phyloP scores from a whole-genome alignment of 2,797 vertebrate species.

The Sebastes cheni region DNA sequence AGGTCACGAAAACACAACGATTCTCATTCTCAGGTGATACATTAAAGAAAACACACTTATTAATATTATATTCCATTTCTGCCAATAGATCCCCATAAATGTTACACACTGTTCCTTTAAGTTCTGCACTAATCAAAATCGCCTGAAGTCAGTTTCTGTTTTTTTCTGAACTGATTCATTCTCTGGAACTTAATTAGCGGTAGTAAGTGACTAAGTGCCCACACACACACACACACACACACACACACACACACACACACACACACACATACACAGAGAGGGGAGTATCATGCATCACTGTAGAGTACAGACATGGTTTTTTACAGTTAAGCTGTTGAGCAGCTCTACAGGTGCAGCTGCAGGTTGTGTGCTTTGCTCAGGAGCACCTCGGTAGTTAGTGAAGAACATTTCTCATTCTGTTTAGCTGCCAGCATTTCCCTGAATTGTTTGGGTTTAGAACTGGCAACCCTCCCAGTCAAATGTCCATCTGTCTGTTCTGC shows the following conservation, averaged over 20 bases:
- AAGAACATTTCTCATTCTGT: not conserved
- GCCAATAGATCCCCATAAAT: no score
- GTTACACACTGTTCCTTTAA: not conserved
- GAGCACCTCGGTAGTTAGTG: no score
- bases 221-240: not conserved
- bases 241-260: not conserved
- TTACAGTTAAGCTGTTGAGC: not conserved
- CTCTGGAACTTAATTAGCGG: not conserved
- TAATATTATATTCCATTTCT: no score
- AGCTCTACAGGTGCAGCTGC: no score
- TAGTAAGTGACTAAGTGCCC: not conserved
- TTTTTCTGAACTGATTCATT: not conserved
- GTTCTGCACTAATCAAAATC: not conserved
- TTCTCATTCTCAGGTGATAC: no score
- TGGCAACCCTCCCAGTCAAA: slow-evolving; percentile 21
- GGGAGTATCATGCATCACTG: not conserved
- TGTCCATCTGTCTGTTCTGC: not conserved
- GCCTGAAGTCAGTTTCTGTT: not conserved
- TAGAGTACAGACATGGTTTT: not conserved
- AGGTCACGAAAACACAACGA: no score
- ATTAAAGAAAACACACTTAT: no score
- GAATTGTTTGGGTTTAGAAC: not conserved
- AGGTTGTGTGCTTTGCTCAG: no score
- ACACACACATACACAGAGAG: not conserved
- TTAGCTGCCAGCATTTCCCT: not conserved